phyloP scores from a whole-genome alignment of 2,888 invertebrate genomes.

The Philaethria dido region DNA sequence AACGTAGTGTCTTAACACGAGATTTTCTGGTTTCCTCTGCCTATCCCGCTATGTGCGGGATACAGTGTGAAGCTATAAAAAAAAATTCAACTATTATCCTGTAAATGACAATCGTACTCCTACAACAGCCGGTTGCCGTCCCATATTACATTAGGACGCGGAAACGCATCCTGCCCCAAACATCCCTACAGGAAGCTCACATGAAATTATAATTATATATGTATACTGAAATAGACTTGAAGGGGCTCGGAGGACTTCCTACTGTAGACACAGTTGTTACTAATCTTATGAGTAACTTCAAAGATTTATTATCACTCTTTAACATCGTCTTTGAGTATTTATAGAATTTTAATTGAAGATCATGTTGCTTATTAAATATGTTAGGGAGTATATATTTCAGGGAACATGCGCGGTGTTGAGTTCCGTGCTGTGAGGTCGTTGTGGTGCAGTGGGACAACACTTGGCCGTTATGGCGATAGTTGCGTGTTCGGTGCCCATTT shows the following conservation, averaged over 20 bases:
- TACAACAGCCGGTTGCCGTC: background rate
- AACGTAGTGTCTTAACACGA: too few species aligned
- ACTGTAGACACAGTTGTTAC: background rate
- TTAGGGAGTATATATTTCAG: too few species aligned
- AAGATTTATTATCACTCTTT: background rate
- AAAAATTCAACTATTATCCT: background rate
- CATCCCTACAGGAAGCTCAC: constrained; percentile 24
- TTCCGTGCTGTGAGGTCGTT: too few species aligned
- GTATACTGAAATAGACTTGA: constrained; percentile 25
- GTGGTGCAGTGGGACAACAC: too few species aligned
- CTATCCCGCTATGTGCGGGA: too few species aligned
- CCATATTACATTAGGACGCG: constrained; percentile 14
- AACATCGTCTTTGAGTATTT: background rate
- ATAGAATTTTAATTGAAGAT: background rate
- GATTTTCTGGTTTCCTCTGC: too few species aligned
- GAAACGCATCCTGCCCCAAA: constrained; percentile 34
- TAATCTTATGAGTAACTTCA: background rate
- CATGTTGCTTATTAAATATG: background rate
- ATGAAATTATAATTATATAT: constrained; percentile 28
- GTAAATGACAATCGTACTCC: background rate
- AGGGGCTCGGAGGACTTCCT: background rate
- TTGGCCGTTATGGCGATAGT: too few species aligned
- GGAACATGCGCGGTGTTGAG: too few species aligned
- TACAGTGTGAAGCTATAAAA: too few species aligned
- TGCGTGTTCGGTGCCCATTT: too few species aligned